Percentiles rank a stretch among this genome's conserved stretches.
Evolutionary conservation across 2,797 vertebrate species (phyloP).

Genomic region (Rhinogobio ventralis): DNA sequence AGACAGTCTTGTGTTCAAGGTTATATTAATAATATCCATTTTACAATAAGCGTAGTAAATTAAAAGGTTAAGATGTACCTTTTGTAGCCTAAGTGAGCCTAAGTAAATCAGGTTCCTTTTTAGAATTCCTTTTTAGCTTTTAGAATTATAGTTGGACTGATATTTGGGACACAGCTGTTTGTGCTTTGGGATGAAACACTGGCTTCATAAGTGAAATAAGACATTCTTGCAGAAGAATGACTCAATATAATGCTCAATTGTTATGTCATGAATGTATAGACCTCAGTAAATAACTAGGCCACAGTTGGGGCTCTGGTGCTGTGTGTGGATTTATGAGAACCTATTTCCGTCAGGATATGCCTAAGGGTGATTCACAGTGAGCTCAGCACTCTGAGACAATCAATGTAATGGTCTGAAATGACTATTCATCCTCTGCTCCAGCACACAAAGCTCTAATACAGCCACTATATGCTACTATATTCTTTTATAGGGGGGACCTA

Average conservation of each 20-base stretch:
- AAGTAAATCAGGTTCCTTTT: neutral
- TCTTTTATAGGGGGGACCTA: neutral
- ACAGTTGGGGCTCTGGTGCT: neutral
- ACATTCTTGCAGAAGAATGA: neutral
- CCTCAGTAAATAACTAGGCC: slow-evolving; percentile 19
- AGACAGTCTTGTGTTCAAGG: neutral
- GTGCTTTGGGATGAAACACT: neutral
- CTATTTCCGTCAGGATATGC: neutral
- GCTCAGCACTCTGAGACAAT: slow-evolving; percentile 11
- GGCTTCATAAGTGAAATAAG: neutral
- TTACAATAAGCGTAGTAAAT: neutral
- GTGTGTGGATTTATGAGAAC: slow-evolving; percentile 10
- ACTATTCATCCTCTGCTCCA: slow-evolving; percentile 2
- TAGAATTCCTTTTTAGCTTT: neutral
- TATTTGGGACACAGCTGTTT: neutral
- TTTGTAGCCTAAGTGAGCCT: neutral
- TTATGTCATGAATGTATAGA: neutral
- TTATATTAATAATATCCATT: neutral
- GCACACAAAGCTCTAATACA: neutral
- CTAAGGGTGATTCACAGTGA: neutral
- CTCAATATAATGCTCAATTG: neutral
- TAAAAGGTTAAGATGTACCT: neutral
- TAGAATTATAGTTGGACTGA: neutral
- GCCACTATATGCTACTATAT: neutral
- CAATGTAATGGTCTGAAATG: slow-evolving; percentile 1